Evolutionary conservation across 2,888 invertebrate genomes (phyloP).

Genomic region (Macaria liturata): DNA sequence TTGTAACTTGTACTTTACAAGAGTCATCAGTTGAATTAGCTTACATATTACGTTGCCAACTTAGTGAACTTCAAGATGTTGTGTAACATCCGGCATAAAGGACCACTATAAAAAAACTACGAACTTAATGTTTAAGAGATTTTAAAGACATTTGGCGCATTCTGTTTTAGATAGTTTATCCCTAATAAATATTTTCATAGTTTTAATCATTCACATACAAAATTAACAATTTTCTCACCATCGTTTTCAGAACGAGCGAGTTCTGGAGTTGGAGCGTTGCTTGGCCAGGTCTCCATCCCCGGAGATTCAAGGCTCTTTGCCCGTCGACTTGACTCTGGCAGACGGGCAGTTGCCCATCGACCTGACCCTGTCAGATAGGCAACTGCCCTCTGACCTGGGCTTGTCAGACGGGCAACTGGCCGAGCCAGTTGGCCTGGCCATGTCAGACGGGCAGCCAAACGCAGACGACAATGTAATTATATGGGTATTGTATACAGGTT

Average conservation of each 20-base stretch:
- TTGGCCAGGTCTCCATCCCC: conserved; percentile 22
- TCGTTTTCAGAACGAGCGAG: conserved; percentile 62
- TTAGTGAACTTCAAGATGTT: no score
- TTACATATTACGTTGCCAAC: no score
- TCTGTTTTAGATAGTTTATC: no score
- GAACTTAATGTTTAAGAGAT: no score
- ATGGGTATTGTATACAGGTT: conserved; percentile 66
- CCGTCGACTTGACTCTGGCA: conserved; percentile 61
- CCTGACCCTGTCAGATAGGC: conserved; percentile 62
- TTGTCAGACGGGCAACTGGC: conserved; percentile 64
- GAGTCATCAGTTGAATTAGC: no score
- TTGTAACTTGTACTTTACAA: no score
- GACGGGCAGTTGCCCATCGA: conserved; percentile 61
- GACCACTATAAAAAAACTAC: no score
- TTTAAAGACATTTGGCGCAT: no score
- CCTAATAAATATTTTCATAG: no score
- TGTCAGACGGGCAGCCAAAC: conserved; percentile 63
- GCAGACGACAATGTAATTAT: conserved; percentile 75
- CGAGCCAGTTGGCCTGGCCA: conserved; percentile 50
- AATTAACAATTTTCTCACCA: no score
- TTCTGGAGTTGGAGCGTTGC: conserved; percentile 58
- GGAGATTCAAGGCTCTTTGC: conserved; percentile 32
- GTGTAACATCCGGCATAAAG: no score
- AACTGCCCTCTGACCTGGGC: conserved; percentile 56
- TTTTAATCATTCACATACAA: no score